Conservation (phyloP, 2,797 vertebrate species). For the Anguilla obscura region DNA sequence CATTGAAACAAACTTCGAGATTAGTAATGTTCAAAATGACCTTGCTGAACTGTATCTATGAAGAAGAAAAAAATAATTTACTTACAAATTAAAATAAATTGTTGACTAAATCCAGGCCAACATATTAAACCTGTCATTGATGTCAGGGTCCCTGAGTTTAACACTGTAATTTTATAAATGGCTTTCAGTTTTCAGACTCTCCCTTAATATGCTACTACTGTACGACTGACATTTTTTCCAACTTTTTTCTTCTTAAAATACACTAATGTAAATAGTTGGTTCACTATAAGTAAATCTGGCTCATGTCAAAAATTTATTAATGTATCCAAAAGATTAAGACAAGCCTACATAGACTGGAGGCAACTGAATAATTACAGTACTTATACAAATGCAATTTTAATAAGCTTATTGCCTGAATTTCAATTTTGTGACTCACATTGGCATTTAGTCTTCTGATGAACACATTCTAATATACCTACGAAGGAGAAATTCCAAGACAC, state of each 20-base stretch:
- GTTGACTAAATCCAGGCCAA: too few species aligned
- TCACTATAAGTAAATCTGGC: not conserved
- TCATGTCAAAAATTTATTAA: constrained; percentile 8
- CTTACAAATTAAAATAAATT: too few species aligned
- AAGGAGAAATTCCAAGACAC: not conserved
- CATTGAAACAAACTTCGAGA: too few species aligned
- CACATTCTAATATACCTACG: constrained; percentile 17
- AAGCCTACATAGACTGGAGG: not conserved
- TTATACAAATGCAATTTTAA: constrained; percentile 24
- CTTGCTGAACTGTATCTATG: too few species aligned
- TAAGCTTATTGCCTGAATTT: constrained; percentile 22
- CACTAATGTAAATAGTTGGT: not conserved
- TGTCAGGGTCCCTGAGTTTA: too few species aligned
- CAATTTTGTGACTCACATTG: constrained; percentile 27
- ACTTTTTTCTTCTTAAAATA: not conserved
- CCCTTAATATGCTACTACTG: not conserved
- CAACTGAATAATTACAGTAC: constrained; percentile 25
- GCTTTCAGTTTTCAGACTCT: not conserved
- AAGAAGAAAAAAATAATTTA: too few species aligned
- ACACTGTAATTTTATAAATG: too few species aligned
- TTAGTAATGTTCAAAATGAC: too few species aligned
- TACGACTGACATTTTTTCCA: not conserved
- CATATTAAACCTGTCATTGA: too few species aligned
- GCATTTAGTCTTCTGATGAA: constrained; percentile 11
- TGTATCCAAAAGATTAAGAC: constrained; percentile 13